Evolutionary conservation across 2,113 vertebrate genomes (phyloP).

Genomic region (Atlantisia rogersi): DNA sequence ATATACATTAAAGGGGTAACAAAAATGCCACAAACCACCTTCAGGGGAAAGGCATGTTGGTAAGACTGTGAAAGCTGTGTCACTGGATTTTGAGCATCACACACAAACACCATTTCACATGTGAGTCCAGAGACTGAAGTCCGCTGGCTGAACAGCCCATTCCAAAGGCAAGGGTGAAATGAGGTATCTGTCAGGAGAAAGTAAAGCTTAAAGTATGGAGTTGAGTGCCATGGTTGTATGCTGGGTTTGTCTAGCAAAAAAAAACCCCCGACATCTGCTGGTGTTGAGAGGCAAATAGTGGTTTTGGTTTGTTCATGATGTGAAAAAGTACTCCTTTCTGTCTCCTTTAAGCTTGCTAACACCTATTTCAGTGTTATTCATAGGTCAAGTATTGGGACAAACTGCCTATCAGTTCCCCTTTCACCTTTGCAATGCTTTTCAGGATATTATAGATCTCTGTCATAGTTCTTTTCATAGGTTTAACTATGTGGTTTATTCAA

Average conservation of each 20-base stretch:
- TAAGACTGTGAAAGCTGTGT: background rate
- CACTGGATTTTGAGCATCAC: background rate
- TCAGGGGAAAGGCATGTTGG: rapidly evolving
- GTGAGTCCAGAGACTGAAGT: background rate
- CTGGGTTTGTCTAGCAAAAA: background rate
- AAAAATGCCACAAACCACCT: background rate
- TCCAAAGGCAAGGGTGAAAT: background rate
- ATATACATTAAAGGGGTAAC: background rate
- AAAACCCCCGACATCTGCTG: background rate
- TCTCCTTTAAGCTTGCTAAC: background rate
- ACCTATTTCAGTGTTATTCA: background rate
- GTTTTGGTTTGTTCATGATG: background rate
- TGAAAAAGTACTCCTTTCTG: background rate
- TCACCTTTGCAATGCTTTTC: background rate
- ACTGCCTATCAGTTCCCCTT: background rate
- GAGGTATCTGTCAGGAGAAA: background rate
- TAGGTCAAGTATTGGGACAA: background rate
- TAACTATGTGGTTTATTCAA: background rate
- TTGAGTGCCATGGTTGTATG: background rate
- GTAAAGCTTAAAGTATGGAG: background rate
- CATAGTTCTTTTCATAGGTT: background rate
- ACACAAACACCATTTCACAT: rapidly evolving
- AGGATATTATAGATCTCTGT: background rate
- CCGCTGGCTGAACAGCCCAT: background rate
- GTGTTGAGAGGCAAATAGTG: background rate